Evolutionary conservation across 1,140 invertebrate genomes (phyloP).

Genomic region (Cyclina sinensis): DNA sequence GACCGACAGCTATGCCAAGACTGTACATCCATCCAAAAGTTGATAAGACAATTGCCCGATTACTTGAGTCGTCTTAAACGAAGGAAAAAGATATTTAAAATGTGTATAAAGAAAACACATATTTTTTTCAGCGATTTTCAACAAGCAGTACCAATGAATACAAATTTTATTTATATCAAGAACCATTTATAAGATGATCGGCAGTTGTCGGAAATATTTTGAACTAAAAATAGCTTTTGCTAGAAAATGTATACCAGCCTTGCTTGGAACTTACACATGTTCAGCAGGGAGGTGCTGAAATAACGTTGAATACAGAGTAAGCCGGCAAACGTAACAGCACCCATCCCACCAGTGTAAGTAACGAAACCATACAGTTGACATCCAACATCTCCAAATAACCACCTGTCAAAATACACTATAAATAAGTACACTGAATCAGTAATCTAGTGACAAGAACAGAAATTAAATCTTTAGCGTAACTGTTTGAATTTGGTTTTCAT

Average conservation of each 20-base stretch:
- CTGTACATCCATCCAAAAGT: slow-evolving; percentile 52
- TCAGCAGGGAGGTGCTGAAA: not conserved
- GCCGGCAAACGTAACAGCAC: not conserved
- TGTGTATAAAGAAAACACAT: too few relatives aligned
- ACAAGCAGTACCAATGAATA: too few relatives aligned
- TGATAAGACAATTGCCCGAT: not conserved
- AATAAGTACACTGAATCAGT: not conserved
- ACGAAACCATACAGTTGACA: slow-evolving; percentile 44
- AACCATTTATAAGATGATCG: too few relatives aligned
- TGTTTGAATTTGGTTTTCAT: too few relatives aligned
- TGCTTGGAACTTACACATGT: slow-evolving; percentile 16
- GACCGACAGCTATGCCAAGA: slow-evolving; percentile 21
- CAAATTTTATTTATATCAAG: too few relatives aligned
- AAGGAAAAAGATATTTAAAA: too few relatives aligned
- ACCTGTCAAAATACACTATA: slow-evolving; percentile 31
- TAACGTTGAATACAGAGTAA: slow-evolving; percentile 39
- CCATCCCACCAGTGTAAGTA: slow-evolving; percentile 60
- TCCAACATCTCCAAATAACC: slow-evolving; percentile 45
- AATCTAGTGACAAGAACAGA: not conserved
- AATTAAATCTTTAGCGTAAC: too few relatives aligned
- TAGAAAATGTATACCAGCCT: too few relatives aligned
- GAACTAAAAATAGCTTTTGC: too few relatives aligned
- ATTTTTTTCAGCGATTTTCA: too few relatives aligned
- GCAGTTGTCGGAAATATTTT: too few relatives aligned
- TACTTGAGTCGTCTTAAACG: slow-evolving; percentile 41